Evolutionary conservation across 2,888 invertebrate genomes (phyloP), one percentile per base, ranked within the genome.

Genomic region (Microdon myrmicae): DNA sequence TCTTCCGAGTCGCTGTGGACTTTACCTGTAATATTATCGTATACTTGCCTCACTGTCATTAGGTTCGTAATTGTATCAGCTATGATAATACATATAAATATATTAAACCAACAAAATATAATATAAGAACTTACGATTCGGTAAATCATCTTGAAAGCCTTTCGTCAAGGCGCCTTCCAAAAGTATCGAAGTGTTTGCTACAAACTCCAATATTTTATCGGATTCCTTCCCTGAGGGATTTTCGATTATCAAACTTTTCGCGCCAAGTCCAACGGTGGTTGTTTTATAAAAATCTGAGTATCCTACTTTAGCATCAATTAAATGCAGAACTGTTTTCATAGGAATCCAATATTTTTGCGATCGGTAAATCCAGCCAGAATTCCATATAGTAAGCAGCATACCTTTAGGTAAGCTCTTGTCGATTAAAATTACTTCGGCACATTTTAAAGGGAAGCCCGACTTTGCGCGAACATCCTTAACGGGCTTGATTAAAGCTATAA

Each of bases 211-310:
- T 37, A 82, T 54, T 1, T 81, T 75, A 53, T 83, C 81, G 0
- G 86, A 84, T 71, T 91, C 87, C 0, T 83, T 78, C 2, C 86
- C 84, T 55, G 85, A 79, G 0, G 91, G 91, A 79, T 91, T 86
- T 73, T 90, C 90, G 2, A 88, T 90, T 56, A 92, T 79, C 13
- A 92, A 81, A 3, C 86, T 86, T 37, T 84, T 82, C 7, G 76
- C 73, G 1, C 81, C 79, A 2, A 84, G 78, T 45, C 81, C 78
- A 1, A 83, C 82, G 10, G 83, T 82, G 48, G 84, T 81, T 12
- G 81, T 73, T 32, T 81, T 82, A 12, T 82, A 79, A 56, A 82
- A 84, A 6, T 75, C 78, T 6, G 86, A 86, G 82, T 85, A 86
- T 1, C 81, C 81, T 16, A 90, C 82, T 13, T 83, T 83, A 12